phyloP scores from a whole-genome alignment of 2,888 invertebrate species.

The Oeneis ivallda region DNA sequence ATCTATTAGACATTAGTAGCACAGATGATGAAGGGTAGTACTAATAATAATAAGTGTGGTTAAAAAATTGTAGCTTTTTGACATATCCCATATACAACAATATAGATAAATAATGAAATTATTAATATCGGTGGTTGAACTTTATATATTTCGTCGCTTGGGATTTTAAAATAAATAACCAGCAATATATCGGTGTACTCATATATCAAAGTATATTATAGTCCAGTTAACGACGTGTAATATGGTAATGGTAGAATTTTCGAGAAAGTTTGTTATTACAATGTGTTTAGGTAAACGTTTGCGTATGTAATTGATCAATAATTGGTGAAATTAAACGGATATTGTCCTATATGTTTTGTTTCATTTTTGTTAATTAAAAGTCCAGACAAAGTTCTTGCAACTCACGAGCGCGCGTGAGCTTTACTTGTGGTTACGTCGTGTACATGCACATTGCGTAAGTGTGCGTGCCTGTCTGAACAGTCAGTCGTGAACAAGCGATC shows the following conservation, averaged over 20 bases:
- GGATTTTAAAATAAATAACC: slow-evolving; percentile 26
- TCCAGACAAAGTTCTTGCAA: too few relatives aligned
- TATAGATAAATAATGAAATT: slow-evolving; percentile 16
- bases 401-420: too few relatives aligned
- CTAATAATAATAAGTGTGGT: slow-evolving; percentile 26
- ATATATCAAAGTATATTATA: slow-evolving; percentile 31
- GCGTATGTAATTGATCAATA: slow-evolving; percentile 46
- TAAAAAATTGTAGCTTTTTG: slow-evolving; percentile 31
- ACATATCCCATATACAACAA: slow-evolving; percentile 33
- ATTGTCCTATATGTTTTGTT: slow-evolving; percentile 44
- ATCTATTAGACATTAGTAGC: slow-evolving; percentile 25
- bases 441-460: too few relatives aligned
- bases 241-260: slow-evolving; percentile 33
- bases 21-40: slow-evolving; percentile 34
- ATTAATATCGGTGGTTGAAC: slow-evolving; percentile 34
- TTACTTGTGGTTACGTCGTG: too few relatives aligned
- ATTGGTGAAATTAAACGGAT: slow-evolving; percentile 51
- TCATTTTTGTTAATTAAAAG: slow-evolving; percentile 31
- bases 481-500: too few relatives aligned
- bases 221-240: slow-evolving; percentile 29
- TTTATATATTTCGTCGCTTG: slow-evolving; percentile 34
- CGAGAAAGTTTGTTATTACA: slow-evolving; percentile 39
- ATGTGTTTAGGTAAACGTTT: slow-evolving; percentile 46
- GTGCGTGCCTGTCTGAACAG: too few relatives aligned
- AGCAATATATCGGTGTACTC: slow-evolving; percentile 29